Base-by-base conservation (phyloP, 2,113 vertebrate genomes). In the Pavo muticus region DNA sequence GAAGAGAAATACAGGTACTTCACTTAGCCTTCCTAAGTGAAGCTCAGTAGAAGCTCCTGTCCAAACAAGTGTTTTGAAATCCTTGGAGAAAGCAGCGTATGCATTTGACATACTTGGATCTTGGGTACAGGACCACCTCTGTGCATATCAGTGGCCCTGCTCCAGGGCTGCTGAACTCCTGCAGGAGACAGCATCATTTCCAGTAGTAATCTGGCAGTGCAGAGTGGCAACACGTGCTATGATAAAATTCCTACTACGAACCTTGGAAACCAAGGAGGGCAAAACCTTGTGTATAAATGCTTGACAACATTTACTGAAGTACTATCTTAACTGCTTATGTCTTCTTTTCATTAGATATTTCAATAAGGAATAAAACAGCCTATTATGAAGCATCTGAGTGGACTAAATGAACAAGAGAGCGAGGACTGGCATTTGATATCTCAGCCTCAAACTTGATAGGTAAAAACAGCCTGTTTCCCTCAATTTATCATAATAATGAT, bases 121-220 rank as follows among this genome's bases (percentile, higher is more conserved):
- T 74, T 6, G 1, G 21, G 24, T 57, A 37, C 2, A 3, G 35
- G 24, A 79, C 37, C 19, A 83, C 15, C 37, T 74, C 64, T 83
- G 27, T 27, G 40, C 64, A 40, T 19, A 40, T 14, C 4, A 68
- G 9, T 30, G 70, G 37, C 56, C 61, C 65, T 82, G 47, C 27
- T 80, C 67, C 44, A 94, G 44, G 57, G 82, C 44, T 64, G n/a
- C 32, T 82, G 48, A 76, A 35, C 14, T 63, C 10, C 35, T 30
- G 10, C 0, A 1, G 44, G 32, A 88, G 50, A 59, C 39, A 90
- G 52, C 0, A 0, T n/a, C 35, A 14, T 23, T 78, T 72, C 78
- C 39, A 60, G 61, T 78, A 18, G 19, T 54, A 54, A 73, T 25
- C 16, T 59, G 59, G 24, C 69, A 85, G 24, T 7, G 27, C 6